Percentiles rank a stretch among this genome's conserved stretches.
Evolutionary conservation across 2,113 vertebrate genomes (phyloP).

Genomic region (Aspidoscelis tigris): DNA sequence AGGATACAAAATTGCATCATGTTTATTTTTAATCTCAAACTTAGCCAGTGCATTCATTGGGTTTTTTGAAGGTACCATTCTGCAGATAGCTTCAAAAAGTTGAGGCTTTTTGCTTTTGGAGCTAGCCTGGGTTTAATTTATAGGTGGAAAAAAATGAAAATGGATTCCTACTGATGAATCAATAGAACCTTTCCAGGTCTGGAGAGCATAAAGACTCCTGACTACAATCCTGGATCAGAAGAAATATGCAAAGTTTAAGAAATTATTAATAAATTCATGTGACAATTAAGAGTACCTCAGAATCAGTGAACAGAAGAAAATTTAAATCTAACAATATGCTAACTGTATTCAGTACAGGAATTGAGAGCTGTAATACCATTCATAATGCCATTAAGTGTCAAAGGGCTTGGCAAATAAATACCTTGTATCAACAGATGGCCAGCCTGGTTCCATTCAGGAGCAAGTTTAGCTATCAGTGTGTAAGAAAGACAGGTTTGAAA

Average conservation of each 20-base stretch:
- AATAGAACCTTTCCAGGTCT: background rate
- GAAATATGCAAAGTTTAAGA: too few relatives aligned
- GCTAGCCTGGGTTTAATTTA: too few relatives aligned
- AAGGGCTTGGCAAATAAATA: slow-evolving; percentile 52
- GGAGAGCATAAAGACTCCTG: background rate
- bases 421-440: slow-evolving; percentile 87
- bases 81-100: too few relatives aligned
- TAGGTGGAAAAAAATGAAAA: too few relatives aligned
- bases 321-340: background rate
- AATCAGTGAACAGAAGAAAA: background rate
- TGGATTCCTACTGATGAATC: background rate
- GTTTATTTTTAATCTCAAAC: too few relatives aligned
- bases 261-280: background rate
- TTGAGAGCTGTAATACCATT: background rate
- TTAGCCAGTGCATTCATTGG: too few relatives aligned
- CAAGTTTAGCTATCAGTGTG: slow-evolving; percentile 79
- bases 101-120: too few relatives aligned
- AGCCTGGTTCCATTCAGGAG: slow-evolving; percentile 89
- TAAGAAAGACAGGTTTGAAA: slow-evolving; percentile 88
- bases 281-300: background rate
- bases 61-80: too few relatives aligned
- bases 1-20: too few relatives aligned
- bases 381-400: slow-evolving; percentile 10
- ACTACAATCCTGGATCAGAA: background rate
- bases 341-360: background rate